These are phyloP conservation scores for Pteromalus puparum DNA, from an alignment of 1,140 invertebrate genomes.

Conservation along the genomic window DNA sequence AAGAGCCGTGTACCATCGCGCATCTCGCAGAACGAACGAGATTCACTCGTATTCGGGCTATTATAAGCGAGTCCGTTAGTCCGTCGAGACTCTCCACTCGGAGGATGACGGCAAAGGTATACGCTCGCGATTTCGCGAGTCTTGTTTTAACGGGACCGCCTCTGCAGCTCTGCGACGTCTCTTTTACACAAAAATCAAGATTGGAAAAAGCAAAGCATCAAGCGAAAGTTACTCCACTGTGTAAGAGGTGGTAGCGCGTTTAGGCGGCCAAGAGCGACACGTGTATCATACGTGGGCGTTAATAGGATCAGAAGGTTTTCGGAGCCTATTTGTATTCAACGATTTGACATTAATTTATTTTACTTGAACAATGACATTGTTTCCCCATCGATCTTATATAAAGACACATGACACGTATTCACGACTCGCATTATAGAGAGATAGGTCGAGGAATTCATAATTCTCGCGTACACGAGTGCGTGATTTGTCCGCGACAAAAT, in stretches of 20 bases:
- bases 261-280: no score
- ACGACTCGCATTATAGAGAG: neutral
- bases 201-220: neutral
- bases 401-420: neutral
- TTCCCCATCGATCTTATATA: neutral
- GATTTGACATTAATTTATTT: neutral
- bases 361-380: neutral
- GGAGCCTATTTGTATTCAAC: neutral
- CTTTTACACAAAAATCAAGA: neutral
- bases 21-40: neutral
- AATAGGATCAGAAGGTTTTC: neutral
- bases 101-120: neutral
- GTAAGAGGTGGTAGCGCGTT: neutral
- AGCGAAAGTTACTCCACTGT: slow-evolving; percentile 8
- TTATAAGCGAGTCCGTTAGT: slow-evolving; percentile 37
- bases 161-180: neutral
- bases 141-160: neutral
- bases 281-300: neutral
- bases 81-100: neutral
- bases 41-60: neutral
- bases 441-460: neutral
- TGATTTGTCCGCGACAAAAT: neutral
- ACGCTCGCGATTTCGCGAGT: neutral
- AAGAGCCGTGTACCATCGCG: neutral
- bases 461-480: neutral